Evolutionary conservation across 2,113 vertebrate genomes (phyloP).

Genomic region (Chamaetylas fuelleborni): DNA sequence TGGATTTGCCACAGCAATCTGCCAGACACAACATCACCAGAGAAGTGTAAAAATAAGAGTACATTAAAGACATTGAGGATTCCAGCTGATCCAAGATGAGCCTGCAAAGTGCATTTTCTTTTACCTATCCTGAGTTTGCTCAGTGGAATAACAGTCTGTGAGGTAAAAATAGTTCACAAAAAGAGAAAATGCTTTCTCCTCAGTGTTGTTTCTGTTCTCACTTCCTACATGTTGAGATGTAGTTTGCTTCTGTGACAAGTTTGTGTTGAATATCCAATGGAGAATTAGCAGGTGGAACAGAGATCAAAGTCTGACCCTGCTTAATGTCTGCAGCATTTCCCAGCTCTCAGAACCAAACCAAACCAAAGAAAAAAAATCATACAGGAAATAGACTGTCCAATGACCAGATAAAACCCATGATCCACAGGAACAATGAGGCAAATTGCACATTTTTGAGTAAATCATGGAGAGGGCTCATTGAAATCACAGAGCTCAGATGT

Average conservation of each 20-base stretch:
- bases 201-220: not conserved
- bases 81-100: slow-evolving; percentile 1
- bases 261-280: not conserved
- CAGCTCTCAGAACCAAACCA: not conserved
- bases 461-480: not conserved
- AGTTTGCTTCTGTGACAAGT: not conserved
- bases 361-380: not conserved
- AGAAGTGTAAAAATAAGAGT: not conserved
- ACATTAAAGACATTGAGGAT: not conserved
- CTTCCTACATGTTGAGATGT: not conserved
- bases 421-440: not conserved
- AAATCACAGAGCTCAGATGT: not conserved
- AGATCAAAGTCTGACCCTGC: not conserved
- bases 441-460: not conserved
- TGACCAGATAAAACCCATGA: not conserved
- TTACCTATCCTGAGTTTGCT: slow-evolving; percentile 43
- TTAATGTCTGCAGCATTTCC: not conserved
- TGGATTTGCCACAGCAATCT: not conserved
- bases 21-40: not conserved
- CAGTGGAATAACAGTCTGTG: slow-evolving; percentile 33
- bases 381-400: not conserved
- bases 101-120: slow-evolving; percentile 36
- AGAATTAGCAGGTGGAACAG: not conserved
- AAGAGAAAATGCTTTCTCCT: not conserved
- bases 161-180: slow-evolving; percentile 49